Percentiles rank a stretch among this genome's conserved stretches.
Evolutionary conservation across 2,888 invertebrate species (phyloP).

Genomic region (Leptogaster cylindrica): DNA sequence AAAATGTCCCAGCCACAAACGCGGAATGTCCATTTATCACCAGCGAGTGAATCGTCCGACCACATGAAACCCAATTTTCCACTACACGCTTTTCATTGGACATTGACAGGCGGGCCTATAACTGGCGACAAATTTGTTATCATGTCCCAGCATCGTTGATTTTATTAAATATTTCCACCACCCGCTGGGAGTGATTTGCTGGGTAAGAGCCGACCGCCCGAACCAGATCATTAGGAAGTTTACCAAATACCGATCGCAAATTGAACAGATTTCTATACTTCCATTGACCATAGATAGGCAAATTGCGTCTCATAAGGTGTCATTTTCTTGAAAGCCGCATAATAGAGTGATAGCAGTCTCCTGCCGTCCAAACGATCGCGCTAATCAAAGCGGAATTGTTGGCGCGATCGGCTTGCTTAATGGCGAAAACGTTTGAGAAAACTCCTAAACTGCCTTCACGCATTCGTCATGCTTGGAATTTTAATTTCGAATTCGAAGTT

Average conservation of each 20-base stretch:
- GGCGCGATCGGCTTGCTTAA: slow-evolving; percentile 18
- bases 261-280: slow-evolving; percentile 3
- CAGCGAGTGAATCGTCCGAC: neutral
- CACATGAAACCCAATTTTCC: neutral
- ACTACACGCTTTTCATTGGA: neutral
- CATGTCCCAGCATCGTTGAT: neutral
- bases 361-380: slow-evolving; percentile 9
- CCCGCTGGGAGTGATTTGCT: slow-evolving; percentile 2
- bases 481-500: slow-evolving; percentile 21
- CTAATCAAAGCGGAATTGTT: slow-evolving; percentile 36
- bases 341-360: slow-evolving; percentile 9
- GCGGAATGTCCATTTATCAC: neutral
- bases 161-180: slow-evolving; percentile 14
- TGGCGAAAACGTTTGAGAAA: slow-evolving; percentile 17
- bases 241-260: slow-evolving; percentile 32
- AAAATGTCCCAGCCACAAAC: neutral
- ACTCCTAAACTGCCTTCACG: too few species aligned
- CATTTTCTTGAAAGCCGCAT: slow-evolving; percentile 27
- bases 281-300: slow-evolving; percentile 18
- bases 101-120: neutral
- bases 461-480: slow-evolving; percentile 19
- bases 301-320: slow-evolving; percentile 10
- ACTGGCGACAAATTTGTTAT: slow-evolving; percentile 12
- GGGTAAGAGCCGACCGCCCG: slow-evolving; percentile 3
- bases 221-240: slow-evolving; percentile 27